These are phyloP conservation scores for Gymnocephalus cernua DNA, from an alignment of 2,113 vertebrate species.

Conservation along the genomic window DNA sequence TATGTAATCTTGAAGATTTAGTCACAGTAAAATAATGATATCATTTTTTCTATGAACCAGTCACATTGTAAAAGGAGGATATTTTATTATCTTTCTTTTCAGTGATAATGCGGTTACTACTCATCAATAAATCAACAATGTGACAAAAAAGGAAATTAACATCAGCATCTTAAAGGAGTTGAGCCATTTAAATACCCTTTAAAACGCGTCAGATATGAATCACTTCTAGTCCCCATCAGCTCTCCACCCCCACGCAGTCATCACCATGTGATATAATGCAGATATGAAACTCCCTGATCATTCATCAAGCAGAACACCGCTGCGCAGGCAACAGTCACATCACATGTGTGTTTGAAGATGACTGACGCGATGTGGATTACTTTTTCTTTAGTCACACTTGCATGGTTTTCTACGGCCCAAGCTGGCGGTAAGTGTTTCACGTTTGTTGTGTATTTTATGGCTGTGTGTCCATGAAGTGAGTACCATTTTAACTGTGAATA, in stretches of 20 bases:
- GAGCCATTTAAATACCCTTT: not conserved
- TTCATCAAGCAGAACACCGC: not conserved
- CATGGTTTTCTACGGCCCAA: slow-evolving; percentile 8
- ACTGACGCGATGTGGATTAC: slow-evolving; percentile 44
- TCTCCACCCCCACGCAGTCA: too few relatives aligned
- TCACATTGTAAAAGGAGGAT: not conserved
- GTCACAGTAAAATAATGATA: not conserved
- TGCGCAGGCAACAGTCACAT: not conserved
- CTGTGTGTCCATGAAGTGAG: not conserved
- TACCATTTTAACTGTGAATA: not conserved
- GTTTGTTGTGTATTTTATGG: not conserved
- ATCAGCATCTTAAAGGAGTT: not conserved
- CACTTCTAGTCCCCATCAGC: not conserved
- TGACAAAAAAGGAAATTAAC: too few relatives aligned
- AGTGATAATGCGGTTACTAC: not conserved
- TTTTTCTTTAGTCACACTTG: not conserved
- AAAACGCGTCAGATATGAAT: not conserved
- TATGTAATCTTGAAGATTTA: not conserved
- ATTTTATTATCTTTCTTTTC: not conserved
- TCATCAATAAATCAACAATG: not conserved
- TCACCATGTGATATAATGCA: not conserved
- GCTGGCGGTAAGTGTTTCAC: not conserved
- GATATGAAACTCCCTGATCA: slow-evolving; percentile 52
- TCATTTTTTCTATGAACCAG: not conserved
- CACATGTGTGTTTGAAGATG: not conserved